Conservation (phyloP, 2,797 vertebrate species). For the Alcedo quadribrachys region DNA sequence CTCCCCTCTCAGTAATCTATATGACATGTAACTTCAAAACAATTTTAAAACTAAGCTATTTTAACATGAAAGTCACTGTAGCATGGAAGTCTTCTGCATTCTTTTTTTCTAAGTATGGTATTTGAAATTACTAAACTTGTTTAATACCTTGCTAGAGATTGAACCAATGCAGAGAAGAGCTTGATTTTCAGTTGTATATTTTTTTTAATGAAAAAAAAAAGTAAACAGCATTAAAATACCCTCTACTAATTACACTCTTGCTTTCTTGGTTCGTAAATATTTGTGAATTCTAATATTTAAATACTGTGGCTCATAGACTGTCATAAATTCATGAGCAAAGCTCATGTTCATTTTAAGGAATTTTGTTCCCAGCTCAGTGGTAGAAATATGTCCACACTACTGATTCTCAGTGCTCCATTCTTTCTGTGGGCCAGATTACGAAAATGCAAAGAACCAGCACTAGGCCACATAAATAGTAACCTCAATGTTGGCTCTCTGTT, state of each 20-base stretch:
- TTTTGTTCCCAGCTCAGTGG: conserved; percentile 30
- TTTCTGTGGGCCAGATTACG: background rate
- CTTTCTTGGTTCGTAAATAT: conserved; percentile 37
- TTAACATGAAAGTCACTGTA: conserved; percentile 62
- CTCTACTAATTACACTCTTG: conserved; percentile 25
- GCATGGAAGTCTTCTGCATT: conserved; percentile 60
- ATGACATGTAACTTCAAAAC: conserved; percentile 38
- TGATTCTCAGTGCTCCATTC: conserved; percentile 30
- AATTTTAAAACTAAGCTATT: conserved; percentile 56
- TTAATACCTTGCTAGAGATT: conserved; percentile 52
- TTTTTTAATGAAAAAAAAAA: conserved; percentile 40
- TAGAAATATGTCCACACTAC: conserved; percentile 12
- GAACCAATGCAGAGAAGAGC: conserved; percentile 42
- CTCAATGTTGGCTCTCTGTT: background rate
- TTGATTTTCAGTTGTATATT: conserved; percentile 66
- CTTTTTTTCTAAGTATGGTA: conserved; percentile 50
- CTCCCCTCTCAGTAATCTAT: conserved; percentile 33
- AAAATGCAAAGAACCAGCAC: background rate
- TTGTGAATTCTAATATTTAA: conserved; percentile 53
- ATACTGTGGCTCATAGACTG: background rate
- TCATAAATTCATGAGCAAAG: conserved; percentile 27
- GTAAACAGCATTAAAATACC: conserved; percentile 64
- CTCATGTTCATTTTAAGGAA: conserved; percentile 22
- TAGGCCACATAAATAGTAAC: background rate
- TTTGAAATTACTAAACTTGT: conserved; percentile 54